Evolutionary conservation across 2,888 invertebrate species (phyloP).

Genomic region (Ceramica pisi): DNA sequence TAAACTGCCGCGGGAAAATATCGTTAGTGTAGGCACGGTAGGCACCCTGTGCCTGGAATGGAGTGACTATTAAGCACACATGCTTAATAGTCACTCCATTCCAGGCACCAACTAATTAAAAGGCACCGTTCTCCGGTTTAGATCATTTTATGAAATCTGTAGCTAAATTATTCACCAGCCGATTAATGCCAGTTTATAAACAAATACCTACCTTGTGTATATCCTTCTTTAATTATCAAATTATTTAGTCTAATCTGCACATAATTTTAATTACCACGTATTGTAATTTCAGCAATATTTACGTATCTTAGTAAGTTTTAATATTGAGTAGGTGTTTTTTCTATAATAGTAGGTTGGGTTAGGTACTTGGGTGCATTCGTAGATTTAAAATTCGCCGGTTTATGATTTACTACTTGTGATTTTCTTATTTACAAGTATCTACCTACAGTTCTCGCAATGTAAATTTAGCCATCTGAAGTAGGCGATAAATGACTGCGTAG

Average conservation of each 20-base stretch:
- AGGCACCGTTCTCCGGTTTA: not conserved
- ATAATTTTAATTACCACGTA: not conserved
- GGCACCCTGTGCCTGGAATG: not conserved
- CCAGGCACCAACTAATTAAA: not conserved
- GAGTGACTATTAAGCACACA: not conserved
- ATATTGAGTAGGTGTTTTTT: not conserved
- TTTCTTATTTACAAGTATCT: not conserved
- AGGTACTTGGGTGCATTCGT: not conserved
- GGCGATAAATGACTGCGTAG: not conserved
- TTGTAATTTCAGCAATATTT: conserved; percentile 7
- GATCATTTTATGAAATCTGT: not conserved
- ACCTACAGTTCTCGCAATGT: not conserved
- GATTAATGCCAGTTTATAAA: not conserved
- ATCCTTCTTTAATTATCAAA: not conserved
- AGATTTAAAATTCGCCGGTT: conserved; percentile 7
- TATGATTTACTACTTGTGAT: not conserved
- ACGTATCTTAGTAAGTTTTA: not conserved
- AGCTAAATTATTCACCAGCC: not conserved
- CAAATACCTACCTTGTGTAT: not conserved
- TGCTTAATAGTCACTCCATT: not conserved
- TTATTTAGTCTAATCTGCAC: not conserved
- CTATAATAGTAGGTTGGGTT: not conserved
- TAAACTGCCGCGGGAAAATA: not conserved
- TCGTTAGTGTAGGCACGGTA: no score
- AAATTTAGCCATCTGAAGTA: not conserved